Conservation (phyloP, 2,797 vertebrate species). For the Psittacula derbiana region DNA sequence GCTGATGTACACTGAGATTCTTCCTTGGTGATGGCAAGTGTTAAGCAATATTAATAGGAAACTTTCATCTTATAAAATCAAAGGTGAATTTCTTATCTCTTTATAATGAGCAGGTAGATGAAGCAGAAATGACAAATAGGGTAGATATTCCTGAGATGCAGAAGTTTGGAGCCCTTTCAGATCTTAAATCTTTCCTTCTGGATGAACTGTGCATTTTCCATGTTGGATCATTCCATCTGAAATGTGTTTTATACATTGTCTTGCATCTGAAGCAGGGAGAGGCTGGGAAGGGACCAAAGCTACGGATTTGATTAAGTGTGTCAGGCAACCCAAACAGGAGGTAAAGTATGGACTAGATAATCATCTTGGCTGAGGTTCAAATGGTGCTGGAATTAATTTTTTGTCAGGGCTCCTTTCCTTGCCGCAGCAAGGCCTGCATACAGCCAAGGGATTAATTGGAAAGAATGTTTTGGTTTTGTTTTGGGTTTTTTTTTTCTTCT, state of each 20-base stretch:
- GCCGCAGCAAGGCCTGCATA: not conserved
- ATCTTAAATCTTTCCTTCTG: not conserved
- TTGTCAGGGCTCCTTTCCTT: not conserved
- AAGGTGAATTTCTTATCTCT: not conserved
- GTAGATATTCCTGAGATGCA: not conserved
- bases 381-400: not conserved
- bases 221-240: not conserved
- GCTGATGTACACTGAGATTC: not conserved
- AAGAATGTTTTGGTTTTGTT: not conserved
- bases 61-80: not conserved
- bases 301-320: conserved; percentile 28
- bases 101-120: not conserved
- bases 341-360: not conserved
- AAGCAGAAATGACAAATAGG: not conserved
- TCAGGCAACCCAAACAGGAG: not conserved
- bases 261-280: not conserved
- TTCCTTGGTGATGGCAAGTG: not conserved
- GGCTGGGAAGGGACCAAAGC: not conserved
- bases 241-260: not conserved
- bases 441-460: not conserved
- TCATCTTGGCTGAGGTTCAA: not conserved
- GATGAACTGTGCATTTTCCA: not conserved
- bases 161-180: not conserved
- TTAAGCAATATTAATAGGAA: not conserved
- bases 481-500: not conserved